A percentile compares a stretch with the other conserved stretches of the same genome.
phyloP scores from a whole-genome alignment of 2,113 vertebrate genomes.

The Cepphus grylle region DNA sequence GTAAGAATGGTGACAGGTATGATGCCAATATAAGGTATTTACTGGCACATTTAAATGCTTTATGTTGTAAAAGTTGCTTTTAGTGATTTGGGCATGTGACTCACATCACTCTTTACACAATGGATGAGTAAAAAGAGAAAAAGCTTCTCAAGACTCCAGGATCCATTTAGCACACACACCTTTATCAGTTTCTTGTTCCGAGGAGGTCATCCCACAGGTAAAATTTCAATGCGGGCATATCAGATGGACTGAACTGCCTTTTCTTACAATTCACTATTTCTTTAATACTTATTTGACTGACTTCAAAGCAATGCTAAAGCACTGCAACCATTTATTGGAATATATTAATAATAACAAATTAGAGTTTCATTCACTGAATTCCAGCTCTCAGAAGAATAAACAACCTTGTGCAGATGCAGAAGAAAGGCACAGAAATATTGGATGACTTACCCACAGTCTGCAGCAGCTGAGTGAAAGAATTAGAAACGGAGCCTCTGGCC shows the following conservation, averaged over 20 bases:
- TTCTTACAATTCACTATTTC: neutral
- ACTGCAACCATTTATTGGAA: constrained; percentile 9
- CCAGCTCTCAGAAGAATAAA: constrained; percentile 18
- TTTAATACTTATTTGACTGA: neutral
- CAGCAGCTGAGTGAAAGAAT: constrained; percentile 22
- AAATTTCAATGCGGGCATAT: neutral
- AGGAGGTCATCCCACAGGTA: neutral
- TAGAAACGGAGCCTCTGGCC: constrained; percentile 4
- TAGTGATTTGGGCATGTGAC: neutral
- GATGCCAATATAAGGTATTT: neutral
- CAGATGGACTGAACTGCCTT: neutral
- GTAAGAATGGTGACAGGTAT: neutral
- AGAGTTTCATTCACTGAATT: constrained; percentile 11
- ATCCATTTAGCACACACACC: neutral
- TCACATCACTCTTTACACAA: neutral
- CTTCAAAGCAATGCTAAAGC: constrained; percentile 4
- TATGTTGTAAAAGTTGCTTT: neutral
- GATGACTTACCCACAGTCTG: neutral
- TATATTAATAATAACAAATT: constrained; percentile 34
- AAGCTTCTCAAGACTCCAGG: neutral
- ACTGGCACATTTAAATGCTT: neutral
- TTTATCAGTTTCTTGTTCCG: neutral
- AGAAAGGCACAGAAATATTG: constrained; percentile 28
- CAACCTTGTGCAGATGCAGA: neutral
- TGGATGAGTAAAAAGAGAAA: neutral